phyloP scores from a whole-genome alignment of 1,140 invertebrate species.

The Drosophila tristis region DNA sequence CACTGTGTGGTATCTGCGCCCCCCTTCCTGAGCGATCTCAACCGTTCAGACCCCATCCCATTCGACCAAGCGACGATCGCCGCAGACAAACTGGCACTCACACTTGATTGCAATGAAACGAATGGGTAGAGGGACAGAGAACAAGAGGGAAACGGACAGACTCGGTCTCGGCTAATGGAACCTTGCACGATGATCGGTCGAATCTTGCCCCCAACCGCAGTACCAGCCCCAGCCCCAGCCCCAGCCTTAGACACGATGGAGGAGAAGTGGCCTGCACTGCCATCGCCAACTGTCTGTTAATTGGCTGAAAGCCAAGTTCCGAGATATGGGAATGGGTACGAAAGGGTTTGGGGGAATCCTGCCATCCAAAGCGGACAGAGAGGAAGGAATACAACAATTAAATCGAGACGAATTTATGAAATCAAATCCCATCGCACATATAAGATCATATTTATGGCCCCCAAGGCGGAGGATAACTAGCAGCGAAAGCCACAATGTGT shows the following conservation, averaged over 20 bases:
- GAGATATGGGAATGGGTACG: conserved; percentile 5
- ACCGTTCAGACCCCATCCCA: conserved; percentile 1
- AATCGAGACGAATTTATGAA: conserved; percentile 31
- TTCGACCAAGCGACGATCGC: conserved; percentile 49
- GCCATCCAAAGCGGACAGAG: not conserved
- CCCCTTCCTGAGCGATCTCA: not conserved
- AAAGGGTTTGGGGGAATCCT: conserved; percentile 8
- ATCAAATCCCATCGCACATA: conserved; percentile 19
- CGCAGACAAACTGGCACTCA: conserved; percentile 80
- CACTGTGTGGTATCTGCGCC: conserved; percentile 28
- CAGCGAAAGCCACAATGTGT: conserved; percentile 8
- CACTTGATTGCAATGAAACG: conserved; percentile 77
- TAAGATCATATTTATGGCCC: conserved; percentile 11
- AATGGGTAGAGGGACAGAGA: conserved; percentile 4
- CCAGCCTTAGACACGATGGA: conserved; percentile 25
- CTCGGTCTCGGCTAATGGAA: conserved; percentile 67
- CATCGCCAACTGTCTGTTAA: conserved; percentile 55
- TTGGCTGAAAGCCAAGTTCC: conserved; percentile 28
- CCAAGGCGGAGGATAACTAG: conserved; percentile 7
- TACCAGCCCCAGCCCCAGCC: not conserved
- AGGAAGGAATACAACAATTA: conserved; percentile 28
- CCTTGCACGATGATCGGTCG: conserved; percentile 59
- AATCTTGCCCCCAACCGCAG: not conserved
- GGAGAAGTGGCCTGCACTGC: conserved; percentile 34
- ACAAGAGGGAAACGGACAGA: conserved; percentile 13